Evolutionary conservation across 2,888 invertebrate species (phyloP), one percentile per base, ranked within the genome.

Genomic region (Stictocephala bisonia): DNA sequence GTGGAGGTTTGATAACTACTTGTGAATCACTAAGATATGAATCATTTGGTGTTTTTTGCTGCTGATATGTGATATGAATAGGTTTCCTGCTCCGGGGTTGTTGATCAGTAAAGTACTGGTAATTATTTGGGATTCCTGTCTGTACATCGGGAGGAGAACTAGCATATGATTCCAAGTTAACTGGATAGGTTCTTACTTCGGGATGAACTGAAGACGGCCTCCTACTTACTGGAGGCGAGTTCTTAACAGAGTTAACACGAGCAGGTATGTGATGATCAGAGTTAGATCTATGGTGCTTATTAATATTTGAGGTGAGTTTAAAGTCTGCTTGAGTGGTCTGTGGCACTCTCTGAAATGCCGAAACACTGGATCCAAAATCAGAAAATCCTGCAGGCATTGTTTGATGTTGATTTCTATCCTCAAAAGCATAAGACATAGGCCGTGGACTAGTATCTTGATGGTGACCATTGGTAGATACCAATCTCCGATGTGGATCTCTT

Each of bases 71-170:
- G 75, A 92, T 88, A 79, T 91, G 89, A 78, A 93, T 91, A 31
- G 92, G 92, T 81, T 90, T 88, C 50, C 92, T 85, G 74, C 92
- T 92, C 79, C 92, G 86, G 0, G 92, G 92, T 75, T 89, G 89
- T 78, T 90, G 89, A 83, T 92, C 92, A 1, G 91, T 89, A 72
- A 90, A 87, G 80, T 92, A 92, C 75, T 90, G 86, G 35, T 75
- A 75, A 22, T 60, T 41, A 41, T 50, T 24, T n/a, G 70, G 31
- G 24, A 51, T 50, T 50, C 26, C 48, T 13, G 76, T 7, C 11
- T 60, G 71, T 3, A 44, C 13, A 31, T 13, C 40, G 11, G 66
- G 26, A 29, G 26, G 18, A 41, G 50, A n/a, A 15, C 41, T 15
- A 58, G 67, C 41, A 50, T 24, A 31, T 31, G 71, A 56, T n/a